Percentiles rank a stretch among this genome's conserved stretches.
phyloP scores from a whole-genome alignment of 1,140 invertebrate genomes.

The Monomorium pharaonis region DNA sequence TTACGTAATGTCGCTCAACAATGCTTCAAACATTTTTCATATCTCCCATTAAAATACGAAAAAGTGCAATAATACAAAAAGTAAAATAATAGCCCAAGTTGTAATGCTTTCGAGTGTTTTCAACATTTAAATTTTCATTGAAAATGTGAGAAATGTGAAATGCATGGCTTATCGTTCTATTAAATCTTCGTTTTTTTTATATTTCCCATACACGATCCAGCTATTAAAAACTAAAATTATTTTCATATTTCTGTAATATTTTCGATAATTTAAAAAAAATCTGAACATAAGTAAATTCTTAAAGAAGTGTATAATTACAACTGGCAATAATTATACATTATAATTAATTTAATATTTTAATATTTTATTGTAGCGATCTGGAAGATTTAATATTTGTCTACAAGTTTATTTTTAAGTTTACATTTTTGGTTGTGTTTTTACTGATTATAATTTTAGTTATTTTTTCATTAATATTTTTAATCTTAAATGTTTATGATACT shows the following conservation, averaged over 20 bases:
- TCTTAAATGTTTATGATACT: no score
- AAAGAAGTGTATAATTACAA: not conserved
- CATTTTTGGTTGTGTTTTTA: no score
- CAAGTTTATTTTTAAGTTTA: no score
- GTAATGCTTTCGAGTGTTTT: not conserved
- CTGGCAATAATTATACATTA: not conserved
- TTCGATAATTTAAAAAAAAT: not conserved
- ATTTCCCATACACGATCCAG: not conserved
- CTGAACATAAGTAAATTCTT: not conserved
- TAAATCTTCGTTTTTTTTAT: not conserved
- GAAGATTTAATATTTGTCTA: no score
- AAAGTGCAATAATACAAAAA: not conserved
- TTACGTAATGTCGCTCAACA: conserved; percentile 47
- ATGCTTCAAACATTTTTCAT: conserved; percentile 6
- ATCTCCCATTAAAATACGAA: not conserved
- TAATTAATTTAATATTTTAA: not conserved
- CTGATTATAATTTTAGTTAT: no score
- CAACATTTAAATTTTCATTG: not conserved
- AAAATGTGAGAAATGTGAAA: not conserved
- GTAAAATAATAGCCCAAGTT: not conserved
- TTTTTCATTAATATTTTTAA: no score
- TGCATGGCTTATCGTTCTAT: not conserved
- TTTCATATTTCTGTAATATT: not conserved
- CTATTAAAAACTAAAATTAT: not conserved
- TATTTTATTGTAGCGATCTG: not conserved